Base-by-base conservation (phyloP, 2,888 invertebrate genomes). In the Drosophila pseudotakahashii region DNA sequence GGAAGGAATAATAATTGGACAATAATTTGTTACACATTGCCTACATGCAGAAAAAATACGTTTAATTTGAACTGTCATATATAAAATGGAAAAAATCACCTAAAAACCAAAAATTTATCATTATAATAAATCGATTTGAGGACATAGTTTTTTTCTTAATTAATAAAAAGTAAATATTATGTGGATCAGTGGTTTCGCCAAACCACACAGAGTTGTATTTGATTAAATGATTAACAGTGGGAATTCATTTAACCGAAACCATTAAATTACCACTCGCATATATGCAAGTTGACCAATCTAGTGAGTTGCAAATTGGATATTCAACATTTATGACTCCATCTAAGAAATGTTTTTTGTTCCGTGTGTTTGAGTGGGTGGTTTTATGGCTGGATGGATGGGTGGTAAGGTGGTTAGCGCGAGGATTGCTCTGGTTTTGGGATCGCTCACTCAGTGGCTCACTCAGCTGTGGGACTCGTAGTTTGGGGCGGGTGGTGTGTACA, bases 401-500 rank as follows among this genome's bases (percentile, higher is more conserved):
- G n/a, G n/a, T 7, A 42, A 57, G 60, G 26, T 13, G 55, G 32
- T 34, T 19, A 19, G 9, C 7, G 14, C 44, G 41, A n/a, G 30
- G 36, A 32, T 16, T 16, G 23, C 66, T 32, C 13, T 44, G 51
- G 42, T 26, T 26, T 41, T 41, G 42, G 42, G 66, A 66, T 66
- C 66, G 66, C 66, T 66, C 66, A 66, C 66, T 66, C 66, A 53
- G 39, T 66, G 66, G 68, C 66, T 67, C 54, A 32, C 30, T 30
- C 44, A 42, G 13, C 7, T 26, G 62, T 23, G 52, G 45, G 14
- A 30, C 34, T 34, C 42, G 53, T 47, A 53, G 47, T 30, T 47
- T 39, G 53, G 53, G 53, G 58, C 39, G 55, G 55, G 19, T 32
- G 67, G 59, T 76, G 71, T 80, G 83, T 76, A 86, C 70, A 86